Base-by-base conservation (phyloP, 92 coral and sea anemone species). In the Anthopleura xanthogrammica region DNA sequence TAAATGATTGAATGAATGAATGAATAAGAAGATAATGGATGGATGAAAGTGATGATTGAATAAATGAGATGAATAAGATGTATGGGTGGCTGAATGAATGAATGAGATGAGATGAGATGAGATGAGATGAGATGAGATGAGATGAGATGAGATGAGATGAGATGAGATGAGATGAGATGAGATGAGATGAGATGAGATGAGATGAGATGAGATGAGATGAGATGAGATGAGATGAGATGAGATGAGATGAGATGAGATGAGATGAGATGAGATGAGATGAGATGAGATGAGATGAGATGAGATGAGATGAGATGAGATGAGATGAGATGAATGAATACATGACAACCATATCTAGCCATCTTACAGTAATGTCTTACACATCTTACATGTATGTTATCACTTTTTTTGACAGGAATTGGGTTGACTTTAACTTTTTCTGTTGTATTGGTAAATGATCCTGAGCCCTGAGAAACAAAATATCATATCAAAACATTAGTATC, bases 401-500 rank as follows among this genome's bases (percentile, higher is more conserved):
- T 85, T 79, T 85, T 92, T 79, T 92, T 92, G 42, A 57, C 60
- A 56, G 98, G 98, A 79, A 93, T 86, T 12, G 98, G 98, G 75
- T 89, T 85, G 46, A 93, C 68, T 83, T 86, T 92, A 66, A 91
- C 77, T 68, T 82, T 85, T 81, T 86, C 86, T n/a, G 82, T 48
- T 13, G 80, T 22, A 14, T 72, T 68, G 43, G 58, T 55, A 62
- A 77, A 82, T 42, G 29, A 74, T 12, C 48, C 60, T 41, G 82
- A 77, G 73, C 64, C 79, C 89, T 82, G 14, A 2, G 4, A 20
- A 62, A 20, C 7, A 62, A 20, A 50, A 16, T 12, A 3, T 41
- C 11, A 75, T 3, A 75, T 11, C 54, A 46, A 75, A 72, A 42
- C 8, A n/a, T 62, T 62, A 62, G 23, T 14, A 7, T 62, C 58